These are phyloP conservation scores for Pygocentrus nattereri DNA, from an alignment of 2,797 vertebrate genomes.

Conservation along the genomic window DNA sequence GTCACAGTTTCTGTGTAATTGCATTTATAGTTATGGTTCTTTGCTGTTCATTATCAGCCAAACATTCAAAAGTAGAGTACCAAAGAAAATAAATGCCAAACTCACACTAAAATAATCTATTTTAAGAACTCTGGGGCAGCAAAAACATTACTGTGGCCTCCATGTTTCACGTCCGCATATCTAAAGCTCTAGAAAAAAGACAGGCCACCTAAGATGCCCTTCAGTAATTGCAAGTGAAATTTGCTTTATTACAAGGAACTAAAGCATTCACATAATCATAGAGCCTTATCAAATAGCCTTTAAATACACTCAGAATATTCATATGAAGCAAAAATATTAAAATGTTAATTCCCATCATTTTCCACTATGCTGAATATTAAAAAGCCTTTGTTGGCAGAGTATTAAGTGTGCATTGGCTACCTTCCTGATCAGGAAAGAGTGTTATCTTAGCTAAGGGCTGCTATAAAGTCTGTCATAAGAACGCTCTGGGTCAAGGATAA, in stretches of 20 bases:
- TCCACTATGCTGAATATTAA: slow-evolving; percentile 51
- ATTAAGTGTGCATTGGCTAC: slow-evolving; percentile 25
- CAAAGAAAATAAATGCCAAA: no score
- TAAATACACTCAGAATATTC: slow-evolving; percentile 18
- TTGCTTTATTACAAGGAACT: background rate
- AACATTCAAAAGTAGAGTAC: no score
- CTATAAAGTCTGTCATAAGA: slow-evolving; percentile 77
- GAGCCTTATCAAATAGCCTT: slow-evolving; percentile 20
- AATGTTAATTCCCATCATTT: slow-evolving; percentile 55
- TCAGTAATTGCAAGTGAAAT: slow-evolving; percentile 5
- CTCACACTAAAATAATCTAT: no score
- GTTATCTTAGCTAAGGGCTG: slow-evolving; percentile 72
- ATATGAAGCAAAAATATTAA: slow-evolving; percentile 21
- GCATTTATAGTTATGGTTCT: no score
- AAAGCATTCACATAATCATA: slow-evolving; percentile 12
- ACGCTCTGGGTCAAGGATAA: slow-evolving; percentile 78
- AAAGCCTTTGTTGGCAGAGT: slow-evolving; percentile 65
- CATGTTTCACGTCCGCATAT: background rate
- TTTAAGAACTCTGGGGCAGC: background rate
- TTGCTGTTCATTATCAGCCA: no score
- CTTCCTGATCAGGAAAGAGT: slow-evolving; percentile 61
- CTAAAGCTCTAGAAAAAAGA: slow-evolving; percentile 10
- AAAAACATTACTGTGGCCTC: background rate
- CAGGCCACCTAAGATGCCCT: slow-evolving; percentile 3
- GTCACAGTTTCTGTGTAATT: no score